phyloP scores from a whole-genome alignment of 92 coral and sea anemone genomes.

The Desmophyllum pertusum region DNA sequence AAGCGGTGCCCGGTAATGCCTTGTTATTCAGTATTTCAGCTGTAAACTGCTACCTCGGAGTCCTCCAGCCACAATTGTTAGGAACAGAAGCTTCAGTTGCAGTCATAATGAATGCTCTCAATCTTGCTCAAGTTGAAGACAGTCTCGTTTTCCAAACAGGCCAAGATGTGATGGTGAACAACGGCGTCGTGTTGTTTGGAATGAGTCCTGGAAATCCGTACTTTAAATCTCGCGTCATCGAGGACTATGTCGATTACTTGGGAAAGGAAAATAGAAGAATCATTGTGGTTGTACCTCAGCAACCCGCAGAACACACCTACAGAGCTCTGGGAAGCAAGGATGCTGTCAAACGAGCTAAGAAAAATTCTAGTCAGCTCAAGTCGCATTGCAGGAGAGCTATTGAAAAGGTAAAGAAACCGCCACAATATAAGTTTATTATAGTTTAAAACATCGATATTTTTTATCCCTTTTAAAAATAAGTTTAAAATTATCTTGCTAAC shows the following conservation, averaged over 20 bases:
- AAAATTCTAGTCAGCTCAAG: conserved; percentile 56
- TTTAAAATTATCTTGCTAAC: too few relatives aligned
- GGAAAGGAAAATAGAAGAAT: conserved; percentile 59
- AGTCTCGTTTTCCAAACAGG: conserved; percentile 63
- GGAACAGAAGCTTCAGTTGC: neutral
- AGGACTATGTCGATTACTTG: conserved; percentile 66
- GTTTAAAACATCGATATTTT: too few relatives aligned
- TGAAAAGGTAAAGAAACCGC: conserved; percentile 58
- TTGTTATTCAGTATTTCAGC: too few relatives aligned
- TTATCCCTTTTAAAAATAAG: too few relatives aligned
- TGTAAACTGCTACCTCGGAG: neutral
- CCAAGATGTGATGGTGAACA: conserved; percentile 49
- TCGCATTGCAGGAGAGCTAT: conserved; percentile 71
- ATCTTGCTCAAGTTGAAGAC: conserved; percentile 36
- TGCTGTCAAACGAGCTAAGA: conserved; percentile 74
- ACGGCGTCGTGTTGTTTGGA: conserved; percentile 75
- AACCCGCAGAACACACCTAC: conserved; percentile 84
- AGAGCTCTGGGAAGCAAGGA: conserved; percentile 75
- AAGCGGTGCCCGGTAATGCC: neutral
- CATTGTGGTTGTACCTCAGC: conserved; percentile 72
- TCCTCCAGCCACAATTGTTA: neutral
- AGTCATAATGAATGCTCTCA: conserved; percentile 46
- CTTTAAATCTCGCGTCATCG: conserved; percentile 66
- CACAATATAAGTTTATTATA: neutral
- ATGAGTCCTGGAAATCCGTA: conserved; percentile 85